Evolutionary conservation across 2,113 vertebrate genomes (phyloP), one percentile per base, ranked within the genome.

Genomic region (Rana temporaria): DNA sequence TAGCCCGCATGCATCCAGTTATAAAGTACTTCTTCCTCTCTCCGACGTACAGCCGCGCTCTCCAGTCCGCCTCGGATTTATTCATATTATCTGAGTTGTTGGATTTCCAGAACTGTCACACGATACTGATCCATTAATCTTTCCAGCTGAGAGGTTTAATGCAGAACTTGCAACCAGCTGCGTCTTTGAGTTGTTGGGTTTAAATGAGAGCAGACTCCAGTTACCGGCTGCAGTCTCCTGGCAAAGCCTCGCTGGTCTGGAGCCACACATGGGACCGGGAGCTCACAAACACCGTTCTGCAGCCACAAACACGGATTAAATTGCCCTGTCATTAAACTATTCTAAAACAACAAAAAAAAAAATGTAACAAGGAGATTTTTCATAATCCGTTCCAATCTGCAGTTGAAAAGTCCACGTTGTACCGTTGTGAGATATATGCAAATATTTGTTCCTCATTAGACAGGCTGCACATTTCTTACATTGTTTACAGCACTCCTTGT

Each of bases 71-170:
- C 30, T 12, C 75, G 89, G 87, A 89, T 90, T 88, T 90, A 88
- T 86, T 86, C 87, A 79, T 88, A 78, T 86, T 88, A 88, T 88
- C 78, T 87, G 85, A 87, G 87, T 89, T 85, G 78, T 85, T 88
- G 79, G 86, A 89, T 89, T 89, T 90, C 87, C 89, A 90, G 86
- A 56, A 79, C 86, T 87, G 89, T 88, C 87, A 90, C 87, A 87
- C 79, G 90, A 90, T 88, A 87, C 89, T 90, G 89, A 90, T 90
- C 90, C 87, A 90, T 89, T 90, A 90, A 90, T 87, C 88, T 89
- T 89, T 90, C 89, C 90, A 90, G 88, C 90, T 90, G 89, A 89
- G 87, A 90, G 87, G 89, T 90, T 89, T 90, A 89, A 89, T 87
- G 87, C 89, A 88, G 87, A 87, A 86, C 89, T 89, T 90, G 87